Conservation (phyloP, 2,888 invertebrate genomes). For the Lasioglossum zephyrum region DNA sequence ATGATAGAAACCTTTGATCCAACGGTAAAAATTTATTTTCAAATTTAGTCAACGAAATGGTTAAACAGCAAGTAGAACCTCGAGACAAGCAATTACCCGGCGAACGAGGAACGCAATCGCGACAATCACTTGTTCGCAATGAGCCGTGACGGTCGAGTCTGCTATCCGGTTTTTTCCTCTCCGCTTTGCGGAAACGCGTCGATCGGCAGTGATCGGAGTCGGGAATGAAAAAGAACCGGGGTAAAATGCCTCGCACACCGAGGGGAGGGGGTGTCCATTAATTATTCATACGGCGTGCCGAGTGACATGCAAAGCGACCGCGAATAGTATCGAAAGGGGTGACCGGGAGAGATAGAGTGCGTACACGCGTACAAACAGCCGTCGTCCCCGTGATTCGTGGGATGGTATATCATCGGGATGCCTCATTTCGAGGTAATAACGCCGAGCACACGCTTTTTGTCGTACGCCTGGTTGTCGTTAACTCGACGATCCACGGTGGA, state of each 20-base stretch:
- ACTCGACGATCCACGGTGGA: constrained; percentile 15
- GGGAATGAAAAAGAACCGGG: background rate
- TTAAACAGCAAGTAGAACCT: background rate
- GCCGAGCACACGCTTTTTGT: constrained; percentile 37
- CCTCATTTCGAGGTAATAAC: constrained; percentile 49
- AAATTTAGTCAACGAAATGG: background rate
- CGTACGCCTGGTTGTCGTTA: constrained; percentile 41
- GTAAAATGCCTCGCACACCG: background rate
- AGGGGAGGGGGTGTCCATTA: constrained; percentile 40
- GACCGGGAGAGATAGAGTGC: background rate
- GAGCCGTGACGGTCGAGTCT: constrained; percentile 25
- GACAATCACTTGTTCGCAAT: constrained; percentile 32
- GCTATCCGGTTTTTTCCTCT: background rate
- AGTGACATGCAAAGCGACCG: constrained; percentile 52
- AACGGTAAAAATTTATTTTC: background rate
- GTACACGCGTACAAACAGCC: constrained; percentile 24
- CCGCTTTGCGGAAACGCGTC: constrained; percentile 19
- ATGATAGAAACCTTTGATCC: background rate
- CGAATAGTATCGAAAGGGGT: constrained; percentile 34
- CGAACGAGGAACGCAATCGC: constrained; percentile 14
- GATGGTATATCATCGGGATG: constrained; percentile 37
- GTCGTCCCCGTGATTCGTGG: background rate
- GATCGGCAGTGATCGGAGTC: constrained; percentile 4
- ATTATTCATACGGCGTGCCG: constrained; percentile 61
- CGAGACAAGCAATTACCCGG: background rate